A percentile compares a stretch with the other conserved stretches of the same genome.
Evolutionary conservation across 2,888 invertebrate genomes (phyloP).

Genomic region (Eupeodes luniger): DNA sequence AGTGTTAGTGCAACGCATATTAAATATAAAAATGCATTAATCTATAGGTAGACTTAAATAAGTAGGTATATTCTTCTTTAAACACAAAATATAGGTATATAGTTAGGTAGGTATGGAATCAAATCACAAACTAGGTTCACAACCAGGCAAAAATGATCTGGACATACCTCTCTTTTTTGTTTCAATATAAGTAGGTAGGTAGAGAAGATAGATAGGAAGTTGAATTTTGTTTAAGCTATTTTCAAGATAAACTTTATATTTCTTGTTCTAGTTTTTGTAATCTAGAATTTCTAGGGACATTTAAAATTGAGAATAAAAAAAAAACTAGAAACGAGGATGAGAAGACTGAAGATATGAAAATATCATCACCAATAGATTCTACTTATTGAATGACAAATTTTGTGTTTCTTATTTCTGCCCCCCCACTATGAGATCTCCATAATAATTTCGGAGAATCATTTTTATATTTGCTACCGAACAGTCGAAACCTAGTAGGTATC

Average conservation of each 20-base stretch:
- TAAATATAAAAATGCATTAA: slow-evolving; percentile 7
- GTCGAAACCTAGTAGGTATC: background rate
- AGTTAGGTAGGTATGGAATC: slow-evolving; percentile 30
- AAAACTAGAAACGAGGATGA: background rate
- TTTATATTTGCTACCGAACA: background rate
- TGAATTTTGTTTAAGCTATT: slow-evolving; percentile 34
- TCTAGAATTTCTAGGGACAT: background rate
- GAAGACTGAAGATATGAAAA: slow-evolving; percentile 9
- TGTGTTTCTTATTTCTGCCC: slow-evolving; percentile 11
- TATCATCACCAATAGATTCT: slow-evolving; percentile 20
- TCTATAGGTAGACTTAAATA: background rate
- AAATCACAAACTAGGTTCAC: slow-evolving; percentile 51
- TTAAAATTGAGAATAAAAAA: background rate
- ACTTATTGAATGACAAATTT: slow-evolving; percentile 7
- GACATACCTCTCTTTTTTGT: slow-evolving; percentile 68
- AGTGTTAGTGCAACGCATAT: slow-evolving; percentile 65
- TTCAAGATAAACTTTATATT: slow-evolving; percentile 21
- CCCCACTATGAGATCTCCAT: slow-evolving; percentile 24
- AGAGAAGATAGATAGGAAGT: background rate
- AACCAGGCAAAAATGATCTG: slow-evolving; percentile 45
- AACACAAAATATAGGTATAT: background rate
- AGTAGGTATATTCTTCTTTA: background rate
- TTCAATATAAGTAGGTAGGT: background rate
- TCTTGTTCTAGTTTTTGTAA: background rate
- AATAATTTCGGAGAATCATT: background rate